Evolutionary conservation across 2,797 vertebrate genomes (phyloP), one percentile per base, ranked within the genome.

Genomic region (Microctenopoma stevenorrisi): DNA sequence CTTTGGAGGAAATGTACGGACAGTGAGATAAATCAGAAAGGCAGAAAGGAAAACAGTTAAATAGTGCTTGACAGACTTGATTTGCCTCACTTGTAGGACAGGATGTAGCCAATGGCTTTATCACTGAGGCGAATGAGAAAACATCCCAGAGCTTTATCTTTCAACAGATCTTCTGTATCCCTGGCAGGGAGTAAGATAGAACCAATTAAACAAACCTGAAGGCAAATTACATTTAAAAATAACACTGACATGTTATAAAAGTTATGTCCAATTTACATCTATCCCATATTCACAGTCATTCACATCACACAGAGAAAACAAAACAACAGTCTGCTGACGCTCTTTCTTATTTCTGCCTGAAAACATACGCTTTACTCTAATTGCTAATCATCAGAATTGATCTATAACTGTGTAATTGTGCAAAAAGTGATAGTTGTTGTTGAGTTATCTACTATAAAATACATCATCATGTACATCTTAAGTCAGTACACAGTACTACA

Each of bases 111-210:
- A 0, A 92, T 82, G 15, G 94, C 81, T 86, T 93, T 93, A 55
- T 95, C 92, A 0, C 95, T 96, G 79, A 96, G 92, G 64, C 95
- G 91, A 53, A 97, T 93, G 69, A 97, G 93, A 72, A 97, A 97
- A 50, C 86, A 91, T 38, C 96, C 95, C 7, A 90, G 54, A n/a
- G 74, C 75, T 86, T 90, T 93, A 74, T 95, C 92, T 81, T 75
- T 75, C 70, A 96, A 81, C 0, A 94, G 89, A 64, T 93, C 93
- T 72, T 97, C 96, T 0, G 94, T 90, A 35, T 96, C 91, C 82
- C 95, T 96, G 89, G 38, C 7, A 74, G 52, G 64, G 13, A 40
- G 37, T 0, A 5, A 60, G 9, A 59, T 59, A 61, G 18, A 42
- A 64, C 11, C 33, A 30, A 9, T 53, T 30, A 54, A 35, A 81